These are phyloP conservation scores for Heterodera filipjevi DNA, from an alignment of 2,888 invertebrate species.

Conservation along the genomic window DNA sequence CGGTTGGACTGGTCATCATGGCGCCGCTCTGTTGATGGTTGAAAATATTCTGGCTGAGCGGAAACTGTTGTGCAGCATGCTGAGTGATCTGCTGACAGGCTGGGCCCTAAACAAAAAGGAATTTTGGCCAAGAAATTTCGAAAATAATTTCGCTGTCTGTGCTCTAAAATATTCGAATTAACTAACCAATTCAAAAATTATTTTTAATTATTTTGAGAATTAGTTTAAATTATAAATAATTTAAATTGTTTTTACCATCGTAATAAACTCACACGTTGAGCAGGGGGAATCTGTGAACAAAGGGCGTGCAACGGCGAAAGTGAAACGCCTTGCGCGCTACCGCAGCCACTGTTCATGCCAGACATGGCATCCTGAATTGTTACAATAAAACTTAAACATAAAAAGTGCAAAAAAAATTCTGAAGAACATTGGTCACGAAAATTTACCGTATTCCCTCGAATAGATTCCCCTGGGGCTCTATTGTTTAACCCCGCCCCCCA, in stretches of 20 bases:
- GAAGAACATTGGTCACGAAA: too few species aligned
- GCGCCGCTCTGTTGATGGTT: constrained; percentile 18
- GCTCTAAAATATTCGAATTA: too few species aligned
- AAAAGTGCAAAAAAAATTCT: too few species aligned
- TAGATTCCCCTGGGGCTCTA: too few species aligned
- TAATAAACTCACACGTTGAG: constrained; percentile 17
- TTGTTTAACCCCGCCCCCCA: too few species aligned
- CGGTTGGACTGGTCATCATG: not conserved
- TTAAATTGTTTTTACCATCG: too few species aligned
- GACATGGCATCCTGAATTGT: constrained; percentile 16
- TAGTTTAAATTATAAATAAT: too few species aligned
- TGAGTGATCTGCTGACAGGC: constrained; percentile 30
- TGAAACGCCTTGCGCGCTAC: constrained; percentile 4
- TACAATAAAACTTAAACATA: not conserved
- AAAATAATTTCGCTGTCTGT: too few species aligned
- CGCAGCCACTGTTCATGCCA: constrained; percentile 14
- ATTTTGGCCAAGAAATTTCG: too few species aligned
- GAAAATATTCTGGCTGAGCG: constrained; percentile 31
- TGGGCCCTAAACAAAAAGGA: constrained; percentile 12
- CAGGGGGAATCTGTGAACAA: constrained; percentile 22
- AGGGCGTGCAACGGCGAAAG: constrained; percentile 16
- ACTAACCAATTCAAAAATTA: too few species aligned
- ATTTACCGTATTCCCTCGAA: too few species aligned
- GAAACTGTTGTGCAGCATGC: constrained; percentile 31
- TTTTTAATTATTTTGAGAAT: too few species aligned